Evolutionary conservation across 2,888 invertebrate genomes (phyloP).

Genomic region (Malthinus seriepunctatus): DNA sequence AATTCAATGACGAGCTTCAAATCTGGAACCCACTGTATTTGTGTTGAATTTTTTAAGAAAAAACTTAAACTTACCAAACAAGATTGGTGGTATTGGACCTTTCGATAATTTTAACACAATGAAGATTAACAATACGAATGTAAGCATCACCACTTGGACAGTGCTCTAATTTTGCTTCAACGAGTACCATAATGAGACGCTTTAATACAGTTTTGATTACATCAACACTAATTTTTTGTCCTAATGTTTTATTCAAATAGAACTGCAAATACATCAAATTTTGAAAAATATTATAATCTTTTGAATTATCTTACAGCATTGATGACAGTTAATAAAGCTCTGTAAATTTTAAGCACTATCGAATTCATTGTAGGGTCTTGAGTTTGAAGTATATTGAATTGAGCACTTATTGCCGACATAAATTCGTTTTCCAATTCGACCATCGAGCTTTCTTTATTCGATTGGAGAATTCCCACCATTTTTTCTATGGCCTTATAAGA

Average conservation of each 20-base stretch:
- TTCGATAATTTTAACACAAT: constrained; percentile 77
- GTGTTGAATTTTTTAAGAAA: too few species aligned
- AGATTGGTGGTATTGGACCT: constrained; percentile 75
- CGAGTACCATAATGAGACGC: constrained; percentile 73
- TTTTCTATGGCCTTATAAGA: constrained; percentile 64
- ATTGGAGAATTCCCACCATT: constrained; percentile 68
- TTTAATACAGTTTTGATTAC: constrained; percentile 72
- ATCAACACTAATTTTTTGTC: constrained; percentile 67
- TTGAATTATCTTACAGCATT: constrained; percentile 56
- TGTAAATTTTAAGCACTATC: constrained; percentile 57
- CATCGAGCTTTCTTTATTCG: constrained; percentile 58
- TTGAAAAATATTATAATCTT: not conserved
- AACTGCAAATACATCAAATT: constrained; percentile 52
- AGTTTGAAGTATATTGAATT: constrained; percentile 60
- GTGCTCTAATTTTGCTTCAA: constrained; percentile 67
- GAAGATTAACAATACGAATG: constrained; percentile 72
- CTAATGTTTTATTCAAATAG: constrained; percentile 64
- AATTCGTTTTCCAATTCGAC: constrained; percentile 68
- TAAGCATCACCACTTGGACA: constrained; percentile 67
- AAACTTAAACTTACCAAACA: constrained; percentile 61
- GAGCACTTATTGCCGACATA: constrained; percentile 65
- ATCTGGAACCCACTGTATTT: too few species aligned
- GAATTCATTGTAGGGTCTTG: constrained; percentile 50
- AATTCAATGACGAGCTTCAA: too few species aligned
- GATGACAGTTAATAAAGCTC: constrained; percentile 57